Evolutionary conservation across 2,888 invertebrate species (phyloP).

Genomic region (Drosophila buzzatii): DNA sequence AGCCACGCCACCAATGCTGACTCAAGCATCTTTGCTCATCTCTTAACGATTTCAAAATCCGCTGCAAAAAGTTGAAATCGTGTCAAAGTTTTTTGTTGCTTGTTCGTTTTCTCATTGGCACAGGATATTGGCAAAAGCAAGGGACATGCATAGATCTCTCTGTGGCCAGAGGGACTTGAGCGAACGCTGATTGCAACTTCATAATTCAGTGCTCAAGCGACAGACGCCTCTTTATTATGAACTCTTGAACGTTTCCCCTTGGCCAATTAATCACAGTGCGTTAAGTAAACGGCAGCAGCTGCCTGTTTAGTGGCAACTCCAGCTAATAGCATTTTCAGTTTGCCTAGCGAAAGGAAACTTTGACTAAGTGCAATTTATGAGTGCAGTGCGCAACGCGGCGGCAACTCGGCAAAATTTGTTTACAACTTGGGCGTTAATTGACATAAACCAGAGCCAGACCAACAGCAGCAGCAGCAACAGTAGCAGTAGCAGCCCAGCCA

Average conservation of each 20-base stretch:
- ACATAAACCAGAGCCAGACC: conserved; percentile 57
- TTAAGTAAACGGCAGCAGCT: conserved; percentile 63
- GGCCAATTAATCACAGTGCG: conserved; percentile 72
- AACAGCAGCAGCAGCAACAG: conserved; percentile 16
- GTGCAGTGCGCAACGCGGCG: conserved; percentile 63
- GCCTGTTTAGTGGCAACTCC: conserved; percentile 62
- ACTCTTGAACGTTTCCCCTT: conserved; percentile 37
- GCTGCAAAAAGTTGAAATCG: conserved; percentile 53
- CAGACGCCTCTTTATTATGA: conserved; percentile 27
- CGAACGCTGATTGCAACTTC: conserved; percentile 35
- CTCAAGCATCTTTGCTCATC: neutral
- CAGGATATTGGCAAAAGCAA: conserved; percentile 45
- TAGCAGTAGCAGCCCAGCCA: conserved; percentile 8
- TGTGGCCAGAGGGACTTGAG: conserved; percentile 24
- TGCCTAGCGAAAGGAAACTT: conserved; percentile 54
- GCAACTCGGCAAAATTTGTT: conserved; percentile 75
- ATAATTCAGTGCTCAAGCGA: conserved; percentile 35
- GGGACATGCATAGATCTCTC: conserved; percentile 44
- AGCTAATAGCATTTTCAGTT: conserved; percentile 70
- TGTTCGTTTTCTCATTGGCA: conserved; percentile 7
- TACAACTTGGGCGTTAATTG: conserved; percentile 80
- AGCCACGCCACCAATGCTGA: neutral
- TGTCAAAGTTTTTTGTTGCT: conserved; percentile 56
- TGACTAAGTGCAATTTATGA: conserved; percentile 78
- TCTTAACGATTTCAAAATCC: conserved; percentile 68